Evolutionary conservation across 2,797 vertebrate species (phyloP), one percentile per base, ranked within the genome.

Genomic region (Enteromius anoplus): DNA sequence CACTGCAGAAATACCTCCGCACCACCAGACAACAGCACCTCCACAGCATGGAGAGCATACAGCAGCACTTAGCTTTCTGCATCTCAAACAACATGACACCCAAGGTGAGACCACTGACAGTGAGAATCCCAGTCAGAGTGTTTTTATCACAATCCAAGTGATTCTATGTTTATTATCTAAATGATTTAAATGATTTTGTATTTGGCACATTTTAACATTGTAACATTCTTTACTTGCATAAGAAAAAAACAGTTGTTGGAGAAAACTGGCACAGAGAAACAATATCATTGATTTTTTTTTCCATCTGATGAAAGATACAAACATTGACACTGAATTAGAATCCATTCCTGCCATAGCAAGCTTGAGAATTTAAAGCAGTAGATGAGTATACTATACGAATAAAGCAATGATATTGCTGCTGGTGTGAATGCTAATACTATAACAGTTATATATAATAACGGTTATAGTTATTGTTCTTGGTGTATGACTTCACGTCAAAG

Each of bases 11-110:
- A 88, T 99, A 99, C 93, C 96, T 99, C 86, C 96, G 97, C 5
- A 96, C 97, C 89, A 99, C 97, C 0, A 95, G 96, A 81, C 96
- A 98, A 93, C 97, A 98, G 81, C 96, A 98, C 91, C 97, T 96
- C 90, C 97, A 99, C 93, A 99, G 96, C 93, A 99, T 99, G 98
- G 98, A 99, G 92, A 97, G 96, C 91, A 99, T 99, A 90, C 95
- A 98, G 92, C 96, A 96, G 85, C 98, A 99, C 88, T 93, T 99
- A 75, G 95, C 97, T 47, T 97, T 97, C 93, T 98, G 97, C 90
- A 94, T 98, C 85, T 90, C 96, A 83, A 96, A 98, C 88, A 96
- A 96, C 94, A 97, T 98, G 97, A 97, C 96, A 75, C 96, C 97
- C 34, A 98, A 98, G 96, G 98, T 99, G 87, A 49, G 34, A 10